A percentile compares a stretch with the other conserved stretches of the same genome.
Conservation (phyloP, 2,888 invertebrate genomes). For the Cremastinae sp. region DNA sequence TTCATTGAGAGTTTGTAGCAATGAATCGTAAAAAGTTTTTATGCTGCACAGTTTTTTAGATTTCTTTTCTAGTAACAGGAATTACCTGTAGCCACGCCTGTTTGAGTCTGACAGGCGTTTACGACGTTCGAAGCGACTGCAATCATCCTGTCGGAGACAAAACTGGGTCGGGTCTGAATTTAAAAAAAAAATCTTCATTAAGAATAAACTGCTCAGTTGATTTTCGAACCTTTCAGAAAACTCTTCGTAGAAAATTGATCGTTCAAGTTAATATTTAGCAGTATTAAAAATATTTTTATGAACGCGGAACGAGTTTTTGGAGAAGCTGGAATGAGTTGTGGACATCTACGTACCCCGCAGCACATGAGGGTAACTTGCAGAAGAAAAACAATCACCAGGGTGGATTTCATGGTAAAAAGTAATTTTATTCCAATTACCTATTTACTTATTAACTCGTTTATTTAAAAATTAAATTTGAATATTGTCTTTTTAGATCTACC, state of each 20-base stretch:
- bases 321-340: constrained; percentile 18
- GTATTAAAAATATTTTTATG: no score
- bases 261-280: neutral
- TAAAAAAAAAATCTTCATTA: constrained; percentile 26
- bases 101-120: constrained; percentile 76
- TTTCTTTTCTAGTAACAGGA: neutral
- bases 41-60: neutral
- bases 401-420: constrained; percentile 62
- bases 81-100: constrained; percentile 75
- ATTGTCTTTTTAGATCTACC: constrained; percentile 1
- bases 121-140: constrained; percentile 75
- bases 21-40: neutral
- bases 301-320: neutral
- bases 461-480: constrained; percentile 2
- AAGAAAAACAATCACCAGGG: constrained; percentile 62
- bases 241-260: neutral
- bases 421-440: neutral
- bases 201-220: neutral
- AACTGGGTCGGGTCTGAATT: constrained; percentile 74
- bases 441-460: neutral
- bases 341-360: constrained; percentile 69
- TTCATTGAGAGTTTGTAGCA: no score
- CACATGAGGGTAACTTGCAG: constrained; percentile 65
- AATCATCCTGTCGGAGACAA: constrained; percentile 77
- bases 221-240: neutral